Percentiles rank a stretch among this genome's conserved stretches.
Evolutionary conservation across 1,140 invertebrate species (phyloP).

Genomic region (Lysiphlebus fabarum): DNA sequence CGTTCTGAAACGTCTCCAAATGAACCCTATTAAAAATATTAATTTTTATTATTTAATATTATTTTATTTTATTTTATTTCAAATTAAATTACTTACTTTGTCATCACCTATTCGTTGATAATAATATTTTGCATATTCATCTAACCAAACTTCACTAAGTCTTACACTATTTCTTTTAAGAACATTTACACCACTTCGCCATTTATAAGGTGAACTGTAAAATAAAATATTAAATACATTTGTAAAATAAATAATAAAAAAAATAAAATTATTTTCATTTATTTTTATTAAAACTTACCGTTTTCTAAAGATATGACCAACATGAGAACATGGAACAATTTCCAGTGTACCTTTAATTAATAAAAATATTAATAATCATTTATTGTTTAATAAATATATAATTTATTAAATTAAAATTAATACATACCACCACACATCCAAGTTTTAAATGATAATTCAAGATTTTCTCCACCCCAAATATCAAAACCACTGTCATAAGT

Average conservation of each 20-base stretch:
- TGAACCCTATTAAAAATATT: constrained; percentile 67
- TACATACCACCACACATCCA: constrained; percentile 79
- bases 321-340: constrained; percentile 97
- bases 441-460: constrained; percentile 95
- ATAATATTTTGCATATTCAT: constrained; percentile 97
- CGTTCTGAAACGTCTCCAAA: constrained; percentile 89
- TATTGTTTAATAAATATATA: too few relatives aligned
- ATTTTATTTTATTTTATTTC: not conserved
- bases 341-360: constrained; percentile 84
- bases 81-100: constrained; percentile 60
- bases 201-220: constrained; percentile 76
- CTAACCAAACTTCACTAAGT: constrained; percentile 81
- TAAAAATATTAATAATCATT: too few relatives aligned
- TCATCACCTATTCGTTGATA: constrained; percentile 96
- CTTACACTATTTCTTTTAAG: constrained; percentile 92
- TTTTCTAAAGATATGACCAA: constrained; percentile 97
- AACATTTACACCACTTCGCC: constrained; percentile 92
- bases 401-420: constrained; percentile 11
- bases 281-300: constrained; percentile 42
- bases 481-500: constrained; percentile 98
- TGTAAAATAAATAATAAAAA: too few relatives aligned
- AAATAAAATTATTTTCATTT: too few relatives aligned
- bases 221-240: too few relatives aligned
- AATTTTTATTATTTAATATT: constrained; percentile 29
- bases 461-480: constrained; percentile 97